Percentiles rank a stretch among this genome's conserved stretches.
Conservation (phyloP, 2,888 invertebrate species). For the Eristalis pertinax region DNA sequence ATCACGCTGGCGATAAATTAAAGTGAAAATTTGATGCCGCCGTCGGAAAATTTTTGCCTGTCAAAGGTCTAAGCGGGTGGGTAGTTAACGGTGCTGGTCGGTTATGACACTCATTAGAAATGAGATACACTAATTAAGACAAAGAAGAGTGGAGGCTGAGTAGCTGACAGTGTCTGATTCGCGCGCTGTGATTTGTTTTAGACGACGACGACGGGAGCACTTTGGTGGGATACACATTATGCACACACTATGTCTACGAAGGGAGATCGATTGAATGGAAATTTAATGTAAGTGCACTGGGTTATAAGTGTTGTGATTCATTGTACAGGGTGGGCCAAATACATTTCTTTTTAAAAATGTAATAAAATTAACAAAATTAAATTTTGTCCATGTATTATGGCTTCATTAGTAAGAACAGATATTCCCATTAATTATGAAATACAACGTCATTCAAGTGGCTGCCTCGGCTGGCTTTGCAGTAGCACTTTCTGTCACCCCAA, state of each 20-base stretch:
- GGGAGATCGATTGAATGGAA: background rate
- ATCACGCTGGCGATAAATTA: background rate
- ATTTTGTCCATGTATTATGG: too few species aligned
- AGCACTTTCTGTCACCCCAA: too few species aligned
- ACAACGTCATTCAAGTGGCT: too few species aligned
- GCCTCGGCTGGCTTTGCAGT: too few species aligned
- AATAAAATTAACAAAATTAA: too few species aligned
- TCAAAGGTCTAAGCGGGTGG: constrained; percentile 17
- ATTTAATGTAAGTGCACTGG: background rate
- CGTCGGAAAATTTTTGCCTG: constrained; percentile 13
- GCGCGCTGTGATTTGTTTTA: constrained; percentile 7
- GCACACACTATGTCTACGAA: constrained; percentile 24
- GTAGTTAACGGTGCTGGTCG: constrained; percentile 3
- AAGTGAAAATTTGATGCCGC: background rate
- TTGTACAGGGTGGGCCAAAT: too few species aligned
- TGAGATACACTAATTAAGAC: constrained; percentile 16
- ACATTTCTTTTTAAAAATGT: too few species aligned
- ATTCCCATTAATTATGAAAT: too few species aligned
- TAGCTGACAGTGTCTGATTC: constrained; percentile 8
- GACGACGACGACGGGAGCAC: background rate
- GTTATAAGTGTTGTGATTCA: too few species aligned
- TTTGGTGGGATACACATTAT: background rate
- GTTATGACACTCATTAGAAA: constrained; percentile 29
- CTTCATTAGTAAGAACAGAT: too few species aligned
- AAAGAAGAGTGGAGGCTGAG: background rate